Percentiles rank a stretch among this genome's conserved stretches.
These are phyloP conservation scores for Micromys minutus DNA, from an alignment of 2,113 vertebrate genomes.

Conservation along the genomic window DNA sequence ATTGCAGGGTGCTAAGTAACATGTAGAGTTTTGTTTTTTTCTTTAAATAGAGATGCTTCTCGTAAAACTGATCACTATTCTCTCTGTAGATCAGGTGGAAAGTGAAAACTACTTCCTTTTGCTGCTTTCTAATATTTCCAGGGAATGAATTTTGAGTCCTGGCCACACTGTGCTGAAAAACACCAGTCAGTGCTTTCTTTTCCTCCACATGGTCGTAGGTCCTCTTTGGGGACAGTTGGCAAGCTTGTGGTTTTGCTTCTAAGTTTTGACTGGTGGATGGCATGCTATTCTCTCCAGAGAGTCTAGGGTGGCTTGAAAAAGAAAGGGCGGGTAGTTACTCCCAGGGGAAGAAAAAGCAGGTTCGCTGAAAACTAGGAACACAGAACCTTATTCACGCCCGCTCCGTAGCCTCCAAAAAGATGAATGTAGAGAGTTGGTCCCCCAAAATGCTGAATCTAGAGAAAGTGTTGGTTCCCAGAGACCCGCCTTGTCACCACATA, in stretches of 20 bases:
- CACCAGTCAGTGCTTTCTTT: background rate
- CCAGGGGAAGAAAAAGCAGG: too few relatives aligned
- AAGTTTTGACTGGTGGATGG: background rate
- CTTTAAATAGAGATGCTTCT: conserved; percentile 18
- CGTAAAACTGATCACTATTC: background rate
- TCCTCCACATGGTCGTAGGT: background rate
- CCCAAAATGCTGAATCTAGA: background rate
- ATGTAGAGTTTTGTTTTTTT: background rate
- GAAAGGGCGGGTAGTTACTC: background rate
- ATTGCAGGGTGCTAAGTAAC: background rate
- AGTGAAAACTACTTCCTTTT: background rate
- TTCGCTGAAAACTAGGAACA: background rate
- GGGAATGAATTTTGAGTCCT: conserved; percentile 13
- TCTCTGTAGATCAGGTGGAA: background rate
- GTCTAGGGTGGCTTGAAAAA: too few relatives aligned
- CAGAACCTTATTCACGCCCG: background rate
- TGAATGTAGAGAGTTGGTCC: too few relatives aligned
- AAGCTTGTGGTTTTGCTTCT: conserved; percentile 32
- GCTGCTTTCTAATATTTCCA: conserved; percentile 23
- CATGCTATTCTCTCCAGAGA: background rate
- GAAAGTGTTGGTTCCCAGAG: background rate
- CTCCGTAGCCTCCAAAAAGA: background rate
- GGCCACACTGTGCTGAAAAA: background rate
- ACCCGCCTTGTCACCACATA: background rate
- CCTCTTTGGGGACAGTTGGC: background rate